A percentile compares a stretch with the other conserved stretches of the same genome.
These are phyloP conservation scores for Calonectris borealis DNA, from an alignment of 2,113 vertebrate genomes.

Conservation along the genomic window DNA sequence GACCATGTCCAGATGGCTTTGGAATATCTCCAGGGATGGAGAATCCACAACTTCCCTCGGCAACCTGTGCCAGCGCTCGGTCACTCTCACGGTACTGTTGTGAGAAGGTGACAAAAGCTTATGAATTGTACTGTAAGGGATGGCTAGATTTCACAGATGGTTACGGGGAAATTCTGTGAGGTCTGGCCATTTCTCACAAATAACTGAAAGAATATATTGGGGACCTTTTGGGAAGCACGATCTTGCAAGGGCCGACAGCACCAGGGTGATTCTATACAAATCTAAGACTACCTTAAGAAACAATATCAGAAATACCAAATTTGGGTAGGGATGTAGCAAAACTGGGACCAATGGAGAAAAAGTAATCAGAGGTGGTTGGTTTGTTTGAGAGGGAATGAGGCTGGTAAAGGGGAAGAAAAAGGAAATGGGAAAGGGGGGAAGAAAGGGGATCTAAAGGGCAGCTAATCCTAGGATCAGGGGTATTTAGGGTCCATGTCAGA, in stretches of 20 bases:
- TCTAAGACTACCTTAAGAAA: not conserved
- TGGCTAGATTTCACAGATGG: not conserved
- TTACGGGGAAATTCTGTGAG: not conserved
- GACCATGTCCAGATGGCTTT: not conserved
- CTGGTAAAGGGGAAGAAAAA: not conserved
- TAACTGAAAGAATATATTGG: not conserved
- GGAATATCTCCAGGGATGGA: not conserved
- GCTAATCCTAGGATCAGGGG: not conserved
- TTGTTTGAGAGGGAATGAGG: not conserved
- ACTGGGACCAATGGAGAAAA: not conserved
- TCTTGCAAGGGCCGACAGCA: not conserved
- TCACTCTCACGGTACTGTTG: not conserved
- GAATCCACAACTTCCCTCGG: not conserved
- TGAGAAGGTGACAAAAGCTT: not conserved
- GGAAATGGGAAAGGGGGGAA: not conserved
- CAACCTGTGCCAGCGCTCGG: not conserved
- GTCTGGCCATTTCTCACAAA: not conserved
- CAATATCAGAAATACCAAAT: not conserved
- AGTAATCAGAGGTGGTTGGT: not conserved
- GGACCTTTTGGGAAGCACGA: not conserved
- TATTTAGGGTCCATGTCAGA: not conserved
- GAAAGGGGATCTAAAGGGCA: not conserved
- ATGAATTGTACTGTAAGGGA: not conserved
- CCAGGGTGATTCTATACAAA: not conserved
- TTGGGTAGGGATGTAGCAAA: not conserved